A percentile compares a stretch with the other conserved stretches of the same genome.
Evolutionary conservation across 2,888 invertebrate species (phyloP).

Genomic region (Antheraea assamensis): DNA sequence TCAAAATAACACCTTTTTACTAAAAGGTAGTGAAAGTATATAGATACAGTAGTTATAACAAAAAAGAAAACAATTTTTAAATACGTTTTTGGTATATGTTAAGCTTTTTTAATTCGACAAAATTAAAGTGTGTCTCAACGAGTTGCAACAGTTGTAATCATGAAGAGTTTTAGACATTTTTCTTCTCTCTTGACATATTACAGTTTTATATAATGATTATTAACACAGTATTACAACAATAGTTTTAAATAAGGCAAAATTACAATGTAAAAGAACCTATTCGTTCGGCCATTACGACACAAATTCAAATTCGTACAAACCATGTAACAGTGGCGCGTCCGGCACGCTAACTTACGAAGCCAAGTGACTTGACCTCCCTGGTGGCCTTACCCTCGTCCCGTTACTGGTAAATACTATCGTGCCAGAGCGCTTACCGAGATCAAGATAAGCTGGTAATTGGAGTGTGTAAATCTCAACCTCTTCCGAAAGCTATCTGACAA

Average conservation of each 20-base stretch:
- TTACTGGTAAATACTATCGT: background rate
- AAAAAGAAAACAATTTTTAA: too few relatives aligned
- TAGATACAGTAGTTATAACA: too few relatives aligned
- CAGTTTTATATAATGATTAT: too few relatives aligned
- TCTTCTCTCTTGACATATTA: background rate
- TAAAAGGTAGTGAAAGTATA: too few relatives aligned
- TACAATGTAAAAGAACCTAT: background rate
- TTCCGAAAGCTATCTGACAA: conserved; percentile 43
- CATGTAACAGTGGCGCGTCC: background rate
- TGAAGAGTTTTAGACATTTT: too few relatives aligned
- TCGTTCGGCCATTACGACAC: background rate
- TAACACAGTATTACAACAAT: background rate
- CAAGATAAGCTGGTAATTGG: conserved; percentile 32
- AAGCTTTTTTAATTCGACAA: too few relatives aligned
- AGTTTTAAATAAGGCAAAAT: background rate
- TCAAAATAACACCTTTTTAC: too few relatives aligned
- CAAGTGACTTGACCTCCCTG: conserved; percentile 1
- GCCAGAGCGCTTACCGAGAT: conserved; percentile 23
- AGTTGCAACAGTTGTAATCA: too few relatives aligned
- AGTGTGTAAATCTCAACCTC: conserved; percentile 40
- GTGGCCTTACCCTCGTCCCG: background rate
- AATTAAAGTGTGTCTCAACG: too few relatives aligned
- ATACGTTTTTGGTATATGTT: too few relatives aligned
- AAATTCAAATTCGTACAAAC: conserved; percentile 2
- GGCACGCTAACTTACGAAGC: background rate